These are phyloP conservation scores for Ailurus styani DNA, from an alignment of 2,113 vertebrate genomes.

Conservation along the genomic window DNA sequence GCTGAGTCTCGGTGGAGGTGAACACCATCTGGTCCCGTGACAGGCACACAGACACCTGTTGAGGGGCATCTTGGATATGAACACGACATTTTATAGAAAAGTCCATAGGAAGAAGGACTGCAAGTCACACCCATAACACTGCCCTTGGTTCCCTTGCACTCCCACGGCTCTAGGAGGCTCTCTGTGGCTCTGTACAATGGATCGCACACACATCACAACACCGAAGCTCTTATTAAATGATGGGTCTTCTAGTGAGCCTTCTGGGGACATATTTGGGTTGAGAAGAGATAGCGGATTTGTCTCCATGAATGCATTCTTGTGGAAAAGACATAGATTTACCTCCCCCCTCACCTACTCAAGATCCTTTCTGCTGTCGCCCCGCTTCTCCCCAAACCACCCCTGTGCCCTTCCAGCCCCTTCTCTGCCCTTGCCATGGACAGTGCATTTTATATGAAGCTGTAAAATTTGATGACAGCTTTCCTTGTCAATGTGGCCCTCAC, in stretches of 20 bases:
- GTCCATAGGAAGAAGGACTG: not conserved
- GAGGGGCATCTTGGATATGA: accelerated
- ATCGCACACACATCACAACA: accelerated
- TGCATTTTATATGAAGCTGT: conserved; percentile 64
- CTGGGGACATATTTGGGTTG: not conserved
- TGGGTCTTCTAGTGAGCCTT: not conserved
- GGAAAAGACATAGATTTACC: not conserved
- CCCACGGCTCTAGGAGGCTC: no score
- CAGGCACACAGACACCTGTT: not conserved
- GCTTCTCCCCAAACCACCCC: not conserved
- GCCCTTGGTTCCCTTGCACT: no score
- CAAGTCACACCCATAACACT: accelerated
- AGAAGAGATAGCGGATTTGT: not conserved
- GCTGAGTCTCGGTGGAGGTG: not conserved
- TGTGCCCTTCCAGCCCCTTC: not conserved
- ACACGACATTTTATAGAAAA: accelerated
- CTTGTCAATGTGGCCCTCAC: not conserved
- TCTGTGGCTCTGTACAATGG: not conserved
- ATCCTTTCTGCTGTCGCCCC: not conserved
- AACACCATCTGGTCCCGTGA: not conserved
- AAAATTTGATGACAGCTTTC: conserved; percentile 61
- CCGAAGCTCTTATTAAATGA: accelerated
- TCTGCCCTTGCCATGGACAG: conserved; percentile 5
- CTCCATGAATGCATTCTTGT: not conserved
- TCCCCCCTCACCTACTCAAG: accelerated